Conservation (phyloP, 1,140 invertebrate genomes). For the Neotoxoptera formosana region DNA sequence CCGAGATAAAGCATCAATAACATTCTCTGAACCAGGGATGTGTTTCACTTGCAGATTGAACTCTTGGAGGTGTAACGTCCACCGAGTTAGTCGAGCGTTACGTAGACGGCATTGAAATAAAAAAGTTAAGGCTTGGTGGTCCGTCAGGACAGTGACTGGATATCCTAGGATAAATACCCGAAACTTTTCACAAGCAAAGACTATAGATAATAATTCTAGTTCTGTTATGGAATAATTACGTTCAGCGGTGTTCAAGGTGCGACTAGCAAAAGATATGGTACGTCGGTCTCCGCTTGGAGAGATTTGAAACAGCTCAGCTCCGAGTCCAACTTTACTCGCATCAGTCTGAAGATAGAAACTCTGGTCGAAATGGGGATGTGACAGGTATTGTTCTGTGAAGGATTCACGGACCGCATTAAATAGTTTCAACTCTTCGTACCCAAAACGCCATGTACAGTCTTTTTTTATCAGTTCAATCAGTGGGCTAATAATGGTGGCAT, state of each 20-base stretch:
- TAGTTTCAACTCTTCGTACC: too few relatives aligned
- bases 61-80: not conserved
- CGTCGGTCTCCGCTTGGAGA: too few relatives aligned
- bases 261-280: not conserved
- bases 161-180: not conserved
- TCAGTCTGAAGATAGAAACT: too few relatives aligned
- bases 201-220: not conserved
- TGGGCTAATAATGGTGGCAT: too few relatives aligned
- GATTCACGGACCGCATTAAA: too few relatives aligned
- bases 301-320: too few relatives aligned
- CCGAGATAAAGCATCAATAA: not conserved
- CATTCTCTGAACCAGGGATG: not conserved
- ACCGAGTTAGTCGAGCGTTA: not conserved
- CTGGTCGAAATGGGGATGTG: too few relatives aligned
- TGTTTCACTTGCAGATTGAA: not conserved
- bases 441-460: too few relatives aligned
- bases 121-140: not conserved
- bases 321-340: too few relatives aligned
- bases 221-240: not conserved
- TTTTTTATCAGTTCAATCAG: too few relatives aligned
- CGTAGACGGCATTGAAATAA: not conserved
- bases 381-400: too few relatives aligned
- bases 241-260: not conserved
- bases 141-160: not conserved
- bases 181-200: slow-evolving; percentile 1